Conservation (phyloP, 2,113 vertebrate species). For the Chiloscyllium plagiosum region DNA sequence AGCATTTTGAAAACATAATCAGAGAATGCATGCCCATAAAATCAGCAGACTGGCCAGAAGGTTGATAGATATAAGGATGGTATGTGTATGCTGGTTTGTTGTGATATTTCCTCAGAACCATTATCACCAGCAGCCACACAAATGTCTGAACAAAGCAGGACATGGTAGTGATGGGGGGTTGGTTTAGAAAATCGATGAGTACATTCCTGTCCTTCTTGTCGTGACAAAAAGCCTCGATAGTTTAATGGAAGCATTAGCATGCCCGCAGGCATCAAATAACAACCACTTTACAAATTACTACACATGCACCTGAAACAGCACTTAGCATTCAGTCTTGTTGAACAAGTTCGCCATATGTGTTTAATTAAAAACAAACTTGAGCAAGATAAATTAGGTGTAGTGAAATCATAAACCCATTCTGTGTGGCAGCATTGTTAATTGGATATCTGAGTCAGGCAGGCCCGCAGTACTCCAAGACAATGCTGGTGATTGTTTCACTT, state of each 20-base stretch:
- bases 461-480: not conserved
- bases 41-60: not conserved
- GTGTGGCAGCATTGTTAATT: not conserved
- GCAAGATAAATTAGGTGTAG: slow-evolving; percentile 30
- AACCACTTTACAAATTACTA: slow-evolving; percentile 3
- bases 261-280: slow-evolving; percentile 9
- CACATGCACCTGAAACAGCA: slow-evolving; percentile 21
- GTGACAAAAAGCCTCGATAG: not conserved
- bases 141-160: not conserved
- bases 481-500: not conserved
- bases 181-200: not conserved
- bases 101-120: not conserved
- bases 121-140: not conserved
- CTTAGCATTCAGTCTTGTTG: not conserved
- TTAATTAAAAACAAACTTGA: slow-evolving; percentile 34
- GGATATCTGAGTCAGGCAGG: not conserved
- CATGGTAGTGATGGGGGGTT: not conserved
- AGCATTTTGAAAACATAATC: slow-evolving; percentile 1
- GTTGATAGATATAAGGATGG: not conserved
- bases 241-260: slow-evolving; percentile 2
- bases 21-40: not conserved
- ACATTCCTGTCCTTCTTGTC: not conserved
- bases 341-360: not conserved
- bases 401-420: slow-evolving; percentile 6
- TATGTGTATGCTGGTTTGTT: not conserved